Evolutionary conservation across 35 echinoderm and acorn worm species (phyloP), one percentile per base, ranked within the genome.

Genomic region (Anneissia japonica): DNA sequence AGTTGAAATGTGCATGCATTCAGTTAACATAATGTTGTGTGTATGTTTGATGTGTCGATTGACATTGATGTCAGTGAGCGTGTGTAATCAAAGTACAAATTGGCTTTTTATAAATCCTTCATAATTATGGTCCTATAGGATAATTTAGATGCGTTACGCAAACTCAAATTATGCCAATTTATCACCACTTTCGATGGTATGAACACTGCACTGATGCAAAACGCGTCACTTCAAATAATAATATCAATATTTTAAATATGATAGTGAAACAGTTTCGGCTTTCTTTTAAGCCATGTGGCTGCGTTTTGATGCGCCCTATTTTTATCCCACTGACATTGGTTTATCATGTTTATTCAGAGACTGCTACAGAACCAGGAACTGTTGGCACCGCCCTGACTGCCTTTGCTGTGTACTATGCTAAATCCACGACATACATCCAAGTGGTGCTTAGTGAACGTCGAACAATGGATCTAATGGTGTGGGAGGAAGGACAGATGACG

Each of bases 341-440:
- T 46, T 21, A 6, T 46, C 34, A 46, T 64, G 35, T 86, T 41
- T 34, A 23, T 30, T 34, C 34, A 46, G 23, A 31, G 21, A 37
- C 64, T 31, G 16, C 38, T 79, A 64, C 51, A 9, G 51, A 64
- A 23, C 51, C 37, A 26, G 39, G 55, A 93, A 92, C 86, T 28
- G 38, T 46, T 30, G 95, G 89, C 0, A 98, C 95, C 6, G 91
- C 89, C 31, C 46, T 98, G 43, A 98, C 86, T n/a, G 95, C 91
- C 7, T 73, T 93, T 16, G 84, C 84, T 0, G 85, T 87, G 37
- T 33, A 76, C 39, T 46, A 43, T 17, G 86, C 36, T 35, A 39
- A 32, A 4, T 91, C 92, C 0, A 86, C 90, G 34, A 88, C 51
- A 2, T 64, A 55, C 0, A 72, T 98, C 6, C 95, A 98, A 26